Evolutionary conservation across 2,888 invertebrate species (phyloP).

Genomic region (Lottia scabra): DNA sequence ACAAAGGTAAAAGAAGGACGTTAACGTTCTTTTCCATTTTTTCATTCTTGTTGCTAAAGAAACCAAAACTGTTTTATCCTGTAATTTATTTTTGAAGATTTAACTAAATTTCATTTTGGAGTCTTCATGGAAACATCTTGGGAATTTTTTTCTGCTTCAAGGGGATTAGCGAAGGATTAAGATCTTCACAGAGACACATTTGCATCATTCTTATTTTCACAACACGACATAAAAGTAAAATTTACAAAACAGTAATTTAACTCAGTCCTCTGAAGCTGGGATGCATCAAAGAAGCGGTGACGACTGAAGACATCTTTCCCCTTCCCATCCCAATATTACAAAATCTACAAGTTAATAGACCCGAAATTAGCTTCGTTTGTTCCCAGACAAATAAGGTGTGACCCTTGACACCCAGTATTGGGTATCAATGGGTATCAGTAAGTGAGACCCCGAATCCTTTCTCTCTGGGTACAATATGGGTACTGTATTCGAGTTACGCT

Average conservation of each 20-base stretch:
- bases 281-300: not conserved
- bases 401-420: not conserved
- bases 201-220: too few species aligned
- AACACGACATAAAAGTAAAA: too few species aligned
- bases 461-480: not conserved
- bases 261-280: not conserved
- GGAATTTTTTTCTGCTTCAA: too few species aligned
- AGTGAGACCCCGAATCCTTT: not conserved
- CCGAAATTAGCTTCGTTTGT: slow-evolving; percentile 27
- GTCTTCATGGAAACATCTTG: too few species aligned
- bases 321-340: slow-evolving; percentile 1
- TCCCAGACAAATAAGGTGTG: not conserved
- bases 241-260: not conserved
- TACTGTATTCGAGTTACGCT: not conserved
- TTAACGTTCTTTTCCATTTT: too few species aligned
- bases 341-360: slow-evolving; percentile 21
- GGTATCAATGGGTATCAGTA: slow-evolving; percentile 5
- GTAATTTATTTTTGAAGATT: too few species aligned
- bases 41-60: too few species aligned
- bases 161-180: too few species aligned
- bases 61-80: too few species aligned
- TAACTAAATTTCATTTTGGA: too few species aligned
- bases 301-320: not conserved
- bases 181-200: too few species aligned
- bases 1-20: too few species aligned